Evolutionary conservation across 2,888 invertebrate species (phyloP).

Genomic region (Scrobipalpa atriplicella): DNA sequence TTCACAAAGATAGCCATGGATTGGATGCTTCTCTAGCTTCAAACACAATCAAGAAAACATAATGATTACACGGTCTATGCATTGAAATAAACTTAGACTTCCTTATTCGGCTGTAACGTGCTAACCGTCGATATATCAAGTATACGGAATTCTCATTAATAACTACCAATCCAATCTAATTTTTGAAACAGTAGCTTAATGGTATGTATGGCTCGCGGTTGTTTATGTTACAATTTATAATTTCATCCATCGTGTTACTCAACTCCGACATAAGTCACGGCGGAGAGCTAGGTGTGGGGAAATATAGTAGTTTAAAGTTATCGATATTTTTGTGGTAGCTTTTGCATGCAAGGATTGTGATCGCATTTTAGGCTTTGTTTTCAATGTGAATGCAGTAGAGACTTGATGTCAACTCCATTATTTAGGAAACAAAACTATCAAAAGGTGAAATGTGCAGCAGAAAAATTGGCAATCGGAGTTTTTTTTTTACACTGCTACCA

Average conservation of each 20-base stretch:
- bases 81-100: neutral
- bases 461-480: too few relatives aligned
- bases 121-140: neutral
- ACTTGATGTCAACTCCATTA: too few relatives aligned
- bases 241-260: conserved; percentile 38
- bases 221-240: conserved; percentile 40
- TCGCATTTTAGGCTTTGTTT: neutral
- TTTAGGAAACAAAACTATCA: too few relatives aligned
- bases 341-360: neutral
- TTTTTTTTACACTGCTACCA: too few relatives aligned
- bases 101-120: conserved; percentile 8
- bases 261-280: conserved; percentile 37
- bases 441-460: too few relatives aligned
- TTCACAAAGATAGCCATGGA: too few relatives aligned
- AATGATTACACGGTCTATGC: neutral
- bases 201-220: conserved; percentile 34
- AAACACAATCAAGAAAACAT: too few relatives aligned
- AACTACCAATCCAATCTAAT: conserved; percentile 25
- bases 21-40: too few relatives aligned
- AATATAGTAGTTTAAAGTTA: neutral
- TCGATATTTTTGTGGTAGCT: neutral
- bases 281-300: conserved; percentile 11
- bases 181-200: conserved; percentile 30
- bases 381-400: too few relatives aligned
- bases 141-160: conserved; percentile 27